Base-by-base conservation (phyloP, 2,113 vertebrate species). In the Saguinus imperator region DNA sequence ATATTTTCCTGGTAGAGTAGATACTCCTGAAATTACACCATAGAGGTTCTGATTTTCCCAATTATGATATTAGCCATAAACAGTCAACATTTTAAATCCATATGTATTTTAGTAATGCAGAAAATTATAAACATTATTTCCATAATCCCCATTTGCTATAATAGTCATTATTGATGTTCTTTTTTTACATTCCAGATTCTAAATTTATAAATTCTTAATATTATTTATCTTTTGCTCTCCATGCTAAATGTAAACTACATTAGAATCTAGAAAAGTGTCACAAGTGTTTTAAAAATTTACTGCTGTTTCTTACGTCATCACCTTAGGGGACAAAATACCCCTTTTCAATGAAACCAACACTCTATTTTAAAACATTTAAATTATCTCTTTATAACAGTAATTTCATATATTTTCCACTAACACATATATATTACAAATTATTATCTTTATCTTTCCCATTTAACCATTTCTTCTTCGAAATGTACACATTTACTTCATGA, bases 361-460 rank as follows among this genome's bases (percentile, higher is more conserved):
- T 32, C 27, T 17, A 73, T 91, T 79, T 32, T 70, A 91, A 58
- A 95, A 89, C 25, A 89, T 95, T 89, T 48, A 97, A 77, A 95
- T 4, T 88, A 4, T 10, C 21, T 94, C 27, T 96, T 95, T 93
- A 68, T 8, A 72, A 68, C 0, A 73, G 77, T 86, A 7, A 27
- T 70, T 96, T n/a, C 4, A 93, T 1, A 0, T 40, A 88, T 96
- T 72, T 93, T 96, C 77, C 32, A 58, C 40, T 92, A 4, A 58
- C 82, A 20, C 14, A 64, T 84, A 89, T 43, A 64, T 52, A 76
- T 84, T 21, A 80, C 3, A 92, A 90, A 84, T 70, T 9, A 25
- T 94, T 50, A 52, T 73, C 48, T 50, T 83, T 23, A 32, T 16
- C 25, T 14, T 90, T 1, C 48, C 21, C 0, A 80, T 87, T 92